Evolutionary conservation across 1,140 invertebrate species (phyloP), one percentile per base, ranked within the genome.

Genomic region (Caerostris darwini): DNA sequence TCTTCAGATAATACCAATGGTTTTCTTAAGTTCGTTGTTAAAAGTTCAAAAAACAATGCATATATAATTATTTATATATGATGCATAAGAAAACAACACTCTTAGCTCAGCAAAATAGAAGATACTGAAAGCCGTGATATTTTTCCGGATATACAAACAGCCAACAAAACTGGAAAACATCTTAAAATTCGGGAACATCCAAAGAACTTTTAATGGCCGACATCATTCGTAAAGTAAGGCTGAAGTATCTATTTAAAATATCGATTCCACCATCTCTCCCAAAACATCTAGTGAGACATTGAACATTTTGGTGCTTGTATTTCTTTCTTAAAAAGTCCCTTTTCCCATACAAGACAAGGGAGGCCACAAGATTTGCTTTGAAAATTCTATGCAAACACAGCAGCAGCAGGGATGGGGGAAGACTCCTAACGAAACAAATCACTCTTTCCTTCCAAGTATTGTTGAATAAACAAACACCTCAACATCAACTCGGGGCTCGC

Each of bases 391-490:
- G 34, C 34, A 53, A 77, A 12, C 7, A 77, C 34, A 1, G 34
- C 34, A 34, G 34, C 34, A 34, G 34, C 0, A 2, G 3, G 53
- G 34, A 77, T 50, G 34, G 71, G 12, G 71, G 34, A 12, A 34
- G 34, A 34, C 34, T 34, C 34, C 34, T 77, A 77, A 77, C 71
- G 71, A 77, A 77, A 77, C 71, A 77, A 77, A 77, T 77, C 71
- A 77, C 71, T 77, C 71, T 34, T 77, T 53, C 71, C 71, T 77
- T 77, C 50, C 34, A 77, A 34, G 71, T 77, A 53, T 77, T 77
- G 71, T 77, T 77, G 71, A 77, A 77, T 77, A 77, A 77, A 77
- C 71, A 77, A 77, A 77, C 71, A 77, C 71, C 71, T 77, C 71
- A 77, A 77, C 71, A 34, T 77, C 71, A 77, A 71, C 69, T 71